Evolutionary conservation across 2,113 vertebrate species (phyloP).

Genomic region (Pangasianodon gigas): DNA sequence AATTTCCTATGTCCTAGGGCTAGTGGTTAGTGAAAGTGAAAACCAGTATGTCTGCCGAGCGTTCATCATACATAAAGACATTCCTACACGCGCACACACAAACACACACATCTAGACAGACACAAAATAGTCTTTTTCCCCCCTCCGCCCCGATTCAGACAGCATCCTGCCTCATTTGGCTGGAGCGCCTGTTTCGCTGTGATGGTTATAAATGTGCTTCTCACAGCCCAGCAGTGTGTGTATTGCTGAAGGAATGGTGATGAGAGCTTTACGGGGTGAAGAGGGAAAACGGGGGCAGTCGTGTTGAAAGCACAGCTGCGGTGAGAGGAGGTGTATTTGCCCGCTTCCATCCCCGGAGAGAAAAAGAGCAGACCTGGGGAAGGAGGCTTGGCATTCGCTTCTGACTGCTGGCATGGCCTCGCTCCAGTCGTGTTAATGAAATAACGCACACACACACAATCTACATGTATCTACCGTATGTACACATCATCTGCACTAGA

Average conservation of each 20-base stretch:
- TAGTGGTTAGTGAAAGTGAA: neutral
- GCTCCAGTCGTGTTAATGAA: constrained; percentile 3
- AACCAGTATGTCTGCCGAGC: neutral
- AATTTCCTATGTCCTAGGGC: neutral
- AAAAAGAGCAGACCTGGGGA: constrained; percentile 55
- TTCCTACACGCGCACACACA: neutral
- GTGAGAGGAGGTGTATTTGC: constrained; percentile 58
- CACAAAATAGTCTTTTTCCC: neutral
- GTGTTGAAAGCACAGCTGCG: constrained; percentile 61
- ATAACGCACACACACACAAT: constrained; percentile 34
- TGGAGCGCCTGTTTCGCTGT: constrained; percentile 58
- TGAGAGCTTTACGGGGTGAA: constrained; percentile 74
- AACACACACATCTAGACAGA: constrained; percentile 7
- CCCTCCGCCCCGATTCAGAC: neutral
- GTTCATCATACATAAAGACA: constrained; percentile 16
- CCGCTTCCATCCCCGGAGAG: constrained; percentile 51
- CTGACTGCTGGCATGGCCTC: constrained; percentile 17
- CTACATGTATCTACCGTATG: neutral
- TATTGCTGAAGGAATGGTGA: constrained; percentile 65
- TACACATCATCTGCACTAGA: neutral
- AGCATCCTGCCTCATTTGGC: constrained; percentile 61
- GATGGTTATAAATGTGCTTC: constrained; percentile 70
- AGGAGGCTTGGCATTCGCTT: constrained; percentile 47
- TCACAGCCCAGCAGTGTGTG: constrained; percentile 60
- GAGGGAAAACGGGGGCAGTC: constrained; percentile 63